A percentile compares a stretch with the other conserved stretches of the same genome.
These are phyloP conservation scores for Myiagra hebetior DNA, from an alignment of 2,113 vertebrate genomes.

Conservation along the genomic window DNA sequence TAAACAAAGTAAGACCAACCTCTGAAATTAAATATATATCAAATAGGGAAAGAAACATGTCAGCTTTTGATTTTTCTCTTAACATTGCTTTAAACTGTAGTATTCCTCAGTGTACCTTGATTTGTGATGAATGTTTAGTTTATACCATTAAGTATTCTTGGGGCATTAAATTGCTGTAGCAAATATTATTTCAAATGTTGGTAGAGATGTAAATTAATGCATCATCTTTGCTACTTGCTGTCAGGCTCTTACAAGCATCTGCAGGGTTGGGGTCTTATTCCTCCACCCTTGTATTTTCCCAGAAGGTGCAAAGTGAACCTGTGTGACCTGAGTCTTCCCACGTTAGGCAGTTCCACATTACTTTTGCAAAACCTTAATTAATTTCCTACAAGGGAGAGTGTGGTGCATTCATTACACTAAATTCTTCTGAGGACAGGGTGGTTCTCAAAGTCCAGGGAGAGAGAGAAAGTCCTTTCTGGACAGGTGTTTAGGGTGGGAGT, in stretches of 20 bases:
- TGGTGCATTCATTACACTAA: not conserved
- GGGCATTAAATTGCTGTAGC: not conserved
- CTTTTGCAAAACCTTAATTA: not conserved
- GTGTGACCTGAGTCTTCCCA: not conserved
- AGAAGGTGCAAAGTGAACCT: not conserved
- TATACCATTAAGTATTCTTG: not conserved
- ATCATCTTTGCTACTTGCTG: not conserved
- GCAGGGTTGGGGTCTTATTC: not conserved
- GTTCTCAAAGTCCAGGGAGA: not conserved
- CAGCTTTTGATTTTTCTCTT: not conserved
- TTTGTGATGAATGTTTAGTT: conserved; percentile 22
- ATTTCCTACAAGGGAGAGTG: not conserved
- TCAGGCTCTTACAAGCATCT: not conserved
- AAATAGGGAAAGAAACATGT: not conserved
- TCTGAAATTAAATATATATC: not conserved
- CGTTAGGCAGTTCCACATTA: not conserved
- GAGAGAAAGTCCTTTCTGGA: not conserved
- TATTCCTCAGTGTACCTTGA: not conserved
- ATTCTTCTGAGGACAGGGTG: not conserved
- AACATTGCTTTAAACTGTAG: not conserved
- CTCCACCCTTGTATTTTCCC: not conserved
- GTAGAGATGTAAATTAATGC: not conserved
- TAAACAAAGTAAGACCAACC: not conserved
- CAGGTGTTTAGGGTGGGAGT: not conserved
- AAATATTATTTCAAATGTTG: not conserved